Conservation (phyloP, 2,113 vertebrate genomes). For the Sceloporus tristichus region DNA sequence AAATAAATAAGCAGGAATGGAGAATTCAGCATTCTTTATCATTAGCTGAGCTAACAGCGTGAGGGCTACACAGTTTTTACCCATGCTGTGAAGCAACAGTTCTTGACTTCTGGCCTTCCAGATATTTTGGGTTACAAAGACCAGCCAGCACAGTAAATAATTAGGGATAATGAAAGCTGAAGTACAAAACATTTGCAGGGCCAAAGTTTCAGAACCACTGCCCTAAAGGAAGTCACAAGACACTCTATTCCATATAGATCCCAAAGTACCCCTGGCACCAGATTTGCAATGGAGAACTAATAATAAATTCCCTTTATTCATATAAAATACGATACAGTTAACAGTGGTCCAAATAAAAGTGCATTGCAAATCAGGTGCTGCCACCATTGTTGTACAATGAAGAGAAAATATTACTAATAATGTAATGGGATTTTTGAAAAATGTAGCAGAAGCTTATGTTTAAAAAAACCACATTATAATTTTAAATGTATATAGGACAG, state of each 20-base stretch:
- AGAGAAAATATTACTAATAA: conserved; percentile 44
- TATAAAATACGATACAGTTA: conserved; percentile 39
- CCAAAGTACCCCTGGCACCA: neutral
- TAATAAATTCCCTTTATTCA: conserved; percentile 24
- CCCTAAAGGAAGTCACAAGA: conserved; percentile 54
- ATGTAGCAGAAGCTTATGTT: conserved; percentile 54
- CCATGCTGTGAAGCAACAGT: no score
- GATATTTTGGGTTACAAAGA: no score
- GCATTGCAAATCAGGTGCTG: conserved; percentile 15
- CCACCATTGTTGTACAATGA: conserved; percentile 52
- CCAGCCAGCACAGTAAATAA: no score
- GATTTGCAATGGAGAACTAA: conserved; percentile 42
- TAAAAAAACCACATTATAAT: conserved; percentile 55
- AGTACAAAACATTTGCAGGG: no score
- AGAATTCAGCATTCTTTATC: no score
- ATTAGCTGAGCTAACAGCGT: no score
- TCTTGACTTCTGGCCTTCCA: no score
- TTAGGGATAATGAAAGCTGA: no score
- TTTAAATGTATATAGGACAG: conserved; percentile 49
- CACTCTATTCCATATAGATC: conserved; percentile 16
- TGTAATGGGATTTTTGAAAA: conserved; percentile 60
- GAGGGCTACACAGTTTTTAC: no score
- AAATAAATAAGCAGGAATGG: no score
- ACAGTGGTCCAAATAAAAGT: conserved; percentile 54
- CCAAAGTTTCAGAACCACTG: no score